Evolutionary conservation across 2,888 invertebrate genomes (phyloP).

Genomic region (Seira sanloemensis): DNA sequence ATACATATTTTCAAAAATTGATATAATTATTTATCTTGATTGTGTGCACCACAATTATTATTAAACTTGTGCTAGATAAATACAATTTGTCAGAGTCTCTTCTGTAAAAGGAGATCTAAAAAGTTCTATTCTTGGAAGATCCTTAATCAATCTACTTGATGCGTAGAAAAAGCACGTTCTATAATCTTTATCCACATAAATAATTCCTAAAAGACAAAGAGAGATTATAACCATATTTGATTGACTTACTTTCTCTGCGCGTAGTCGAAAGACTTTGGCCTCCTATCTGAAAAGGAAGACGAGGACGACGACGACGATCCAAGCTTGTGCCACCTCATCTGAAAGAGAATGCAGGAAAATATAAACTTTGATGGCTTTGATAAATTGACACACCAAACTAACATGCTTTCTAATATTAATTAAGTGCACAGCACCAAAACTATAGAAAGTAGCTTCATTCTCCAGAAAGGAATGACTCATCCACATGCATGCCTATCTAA

Average conservation of each 20-base stretch:
- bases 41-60: too few species aligned
- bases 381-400: too few species aligned
- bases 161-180: not conserved
- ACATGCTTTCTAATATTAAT: too few species aligned
- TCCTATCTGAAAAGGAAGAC: conserved; percentile 60
- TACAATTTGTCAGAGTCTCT: too few species aligned
- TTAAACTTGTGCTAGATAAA: too few species aligned
- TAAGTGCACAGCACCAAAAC: too few species aligned
- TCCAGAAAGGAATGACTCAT: too few species aligned
- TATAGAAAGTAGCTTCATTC: too few species aligned
- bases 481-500: too few species aligned
- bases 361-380: not conserved
- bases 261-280: conserved; percentile 72
- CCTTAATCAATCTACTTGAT: not conserved
- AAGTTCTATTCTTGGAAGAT: not conserved
- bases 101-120: not conserved
- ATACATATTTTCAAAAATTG: too few species aligned
- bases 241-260: conserved; percentile 72
- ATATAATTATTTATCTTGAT: too few species aligned
- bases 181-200: not conserved
- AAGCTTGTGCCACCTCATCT: conserved; percentile 72
- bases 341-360: conserved; percentile 51
- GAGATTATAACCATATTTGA: not conserved
- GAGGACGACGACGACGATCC: conserved; percentile 43
- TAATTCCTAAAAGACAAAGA: not conserved